These are phyloP conservation scores for Heliocidaris erythrogramma DNA, from an alignment of 35 echinoderm and acorn worm species.

Conservation along the genomic window DNA sequence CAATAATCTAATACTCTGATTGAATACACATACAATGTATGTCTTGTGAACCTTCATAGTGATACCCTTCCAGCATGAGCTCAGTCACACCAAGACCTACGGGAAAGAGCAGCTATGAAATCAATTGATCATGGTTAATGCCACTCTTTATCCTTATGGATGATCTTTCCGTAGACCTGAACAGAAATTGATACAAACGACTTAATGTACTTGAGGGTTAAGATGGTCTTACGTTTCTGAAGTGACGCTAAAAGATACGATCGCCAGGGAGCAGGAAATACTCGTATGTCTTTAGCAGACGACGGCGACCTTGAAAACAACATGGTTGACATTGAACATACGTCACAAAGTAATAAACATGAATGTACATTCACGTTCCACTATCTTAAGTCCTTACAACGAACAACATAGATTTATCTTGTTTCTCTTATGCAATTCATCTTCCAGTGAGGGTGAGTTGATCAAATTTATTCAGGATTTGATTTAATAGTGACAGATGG, in stretches of 20 bases:
- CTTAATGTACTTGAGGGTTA: neutral
- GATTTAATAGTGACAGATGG: too few species aligned
- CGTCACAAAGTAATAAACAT: neutral
- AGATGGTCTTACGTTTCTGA: neutral
- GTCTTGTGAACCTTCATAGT: neutral
- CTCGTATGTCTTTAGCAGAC: neutral
- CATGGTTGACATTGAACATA: neutral
- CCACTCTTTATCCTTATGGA: neutral
- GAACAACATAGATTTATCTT: too few species aligned
- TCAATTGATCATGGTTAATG: slow-evolving; percentile 18
- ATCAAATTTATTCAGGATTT: too few species aligned
- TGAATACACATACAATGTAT: neutral
- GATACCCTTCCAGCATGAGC: neutral
- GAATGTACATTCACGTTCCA: neutral
- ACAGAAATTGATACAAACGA: slow-evolving; percentile 13
- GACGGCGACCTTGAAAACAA: neutral
- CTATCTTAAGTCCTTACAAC: too few species aligned
- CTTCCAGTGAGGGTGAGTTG: too few species aligned
- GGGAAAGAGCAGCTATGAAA: neutral
- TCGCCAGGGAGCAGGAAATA: neutral
- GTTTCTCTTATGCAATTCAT: too few species aligned
- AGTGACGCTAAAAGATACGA: neutral
- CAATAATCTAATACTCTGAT: neutral
- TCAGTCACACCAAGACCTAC: neutral
- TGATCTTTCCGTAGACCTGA: neutral